A percentile compares a stretch with the other conserved stretches of the same genome.
Evolutionary conservation across 2,113 vertebrate species (phyloP).

Genomic region (Carettochelys insculpta): DNA sequence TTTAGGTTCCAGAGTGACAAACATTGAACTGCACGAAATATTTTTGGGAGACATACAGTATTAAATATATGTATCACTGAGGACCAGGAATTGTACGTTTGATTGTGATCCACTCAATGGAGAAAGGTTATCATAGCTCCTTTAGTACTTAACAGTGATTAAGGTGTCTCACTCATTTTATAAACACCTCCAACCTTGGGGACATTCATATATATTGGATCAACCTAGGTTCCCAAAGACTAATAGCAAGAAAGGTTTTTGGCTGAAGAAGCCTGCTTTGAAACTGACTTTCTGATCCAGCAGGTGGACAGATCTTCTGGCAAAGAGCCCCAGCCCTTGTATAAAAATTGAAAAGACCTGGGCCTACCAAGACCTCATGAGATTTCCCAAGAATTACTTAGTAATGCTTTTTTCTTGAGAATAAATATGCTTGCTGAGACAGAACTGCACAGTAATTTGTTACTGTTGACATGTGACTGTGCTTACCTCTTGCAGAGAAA

Average conservation of each 20-base stretch:
- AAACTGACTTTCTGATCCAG: background rate
- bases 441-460: background rate
- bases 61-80: background rate
- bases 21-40: too few relatives aligned
- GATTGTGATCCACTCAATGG: background rate
- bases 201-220: background rate
- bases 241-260: background rate
- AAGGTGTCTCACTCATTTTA: background rate
- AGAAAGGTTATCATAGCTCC: background rate
- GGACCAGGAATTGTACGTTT: background rate
- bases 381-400: background rate
- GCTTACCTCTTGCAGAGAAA: background rate
- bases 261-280: background rate
- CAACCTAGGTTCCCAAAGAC: background rate
- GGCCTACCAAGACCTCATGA: too few relatives aligned
- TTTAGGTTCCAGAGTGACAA: too few relatives aligned
- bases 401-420: background rate
- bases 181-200: background rate
- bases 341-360: too few relatives aligned
- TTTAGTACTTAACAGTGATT: background rate
- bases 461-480: background rate
- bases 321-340: too few relatives aligned
- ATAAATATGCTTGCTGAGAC: background rate
- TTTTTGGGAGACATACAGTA: too few relatives aligned
- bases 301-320: background rate